Conservation (phyloP, 2,113 vertebrate genomes). For the Isichthys henryi region DNA sequence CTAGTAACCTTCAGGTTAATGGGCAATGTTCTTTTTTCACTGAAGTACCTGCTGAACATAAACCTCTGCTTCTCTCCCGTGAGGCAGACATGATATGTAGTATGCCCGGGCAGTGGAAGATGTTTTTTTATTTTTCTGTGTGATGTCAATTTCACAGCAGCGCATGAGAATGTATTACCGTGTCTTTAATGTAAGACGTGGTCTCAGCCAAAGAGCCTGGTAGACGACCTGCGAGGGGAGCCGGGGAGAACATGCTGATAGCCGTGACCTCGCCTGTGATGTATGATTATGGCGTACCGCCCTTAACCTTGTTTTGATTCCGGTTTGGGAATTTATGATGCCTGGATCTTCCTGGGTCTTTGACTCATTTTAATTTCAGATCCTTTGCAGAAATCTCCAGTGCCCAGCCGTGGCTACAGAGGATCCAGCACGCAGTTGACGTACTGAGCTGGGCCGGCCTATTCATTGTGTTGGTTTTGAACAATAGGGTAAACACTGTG, state of each 20-base stretch:
- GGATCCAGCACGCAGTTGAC: constrained; percentile 41
- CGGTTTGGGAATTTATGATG: constrained; percentile 54
- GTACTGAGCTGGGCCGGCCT: constrained; percentile 18
- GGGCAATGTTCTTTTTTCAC: background rate
- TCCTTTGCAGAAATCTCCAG: constrained; percentile 19
- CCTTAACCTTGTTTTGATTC: constrained; percentile 61
- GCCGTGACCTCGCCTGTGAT: constrained; percentile 30
- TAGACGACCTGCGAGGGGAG: background rate
- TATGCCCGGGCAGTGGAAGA: background rate
- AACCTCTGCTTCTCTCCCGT: background rate
- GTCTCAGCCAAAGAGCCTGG: background rate
- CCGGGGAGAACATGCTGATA: background rate
- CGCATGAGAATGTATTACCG: constrained; percentile 1
- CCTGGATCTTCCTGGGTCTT: constrained; percentile 43
- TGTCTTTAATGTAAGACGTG: background rate
- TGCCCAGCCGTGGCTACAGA: constrained; percentile 33
- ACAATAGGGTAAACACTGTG: constrained; percentile 33
- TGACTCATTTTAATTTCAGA: constrained; percentile 57
- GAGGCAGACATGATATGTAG: background rate
- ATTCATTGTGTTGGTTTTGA: constrained; percentile 6
- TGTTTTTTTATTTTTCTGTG: background rate
- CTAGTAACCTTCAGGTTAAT: background rate
- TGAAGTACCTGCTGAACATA: background rate
- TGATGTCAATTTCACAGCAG: background rate
- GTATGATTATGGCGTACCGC: constrained; percentile 29